Percentiles rank a stretch among this genome's conserved stretches.
These are phyloP conservation scores for Penaeus japonicus DNA, from an alignment of 1,140 invertebrate genomes.

Conservation along the genomic window DNA sequence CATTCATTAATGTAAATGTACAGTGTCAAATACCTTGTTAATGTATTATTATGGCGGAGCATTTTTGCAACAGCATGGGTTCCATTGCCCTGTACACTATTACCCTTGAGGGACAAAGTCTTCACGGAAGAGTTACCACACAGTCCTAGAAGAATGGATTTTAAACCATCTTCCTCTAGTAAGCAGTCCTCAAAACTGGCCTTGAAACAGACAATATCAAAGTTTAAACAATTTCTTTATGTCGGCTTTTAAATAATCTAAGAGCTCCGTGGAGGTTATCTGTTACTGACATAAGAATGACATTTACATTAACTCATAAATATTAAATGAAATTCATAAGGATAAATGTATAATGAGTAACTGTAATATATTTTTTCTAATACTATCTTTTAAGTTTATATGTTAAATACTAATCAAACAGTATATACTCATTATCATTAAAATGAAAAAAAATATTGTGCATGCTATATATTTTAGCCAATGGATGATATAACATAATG, in stretches of 20 bases:
- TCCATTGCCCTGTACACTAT: slow-evolving; percentile 25
- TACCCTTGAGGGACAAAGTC: slow-evolving; percentile 37
- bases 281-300: not conserved
- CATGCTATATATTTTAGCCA: too few relatives aligned
- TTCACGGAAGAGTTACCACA: slow-evolving; percentile 38
- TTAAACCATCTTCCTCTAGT: slow-evolving; percentile 38
- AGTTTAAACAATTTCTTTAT: not conserved
- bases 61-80: slow-evolving; percentile 36
- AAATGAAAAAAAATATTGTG: too few relatives aligned
- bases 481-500: too few relatives aligned
- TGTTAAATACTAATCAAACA: too few relatives aligned
- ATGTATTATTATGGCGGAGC: slow-evolving; percentile 24
- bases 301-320: too few relatives aligned
- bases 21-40: slow-evolving; percentile 16
- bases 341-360: too few relatives aligned
- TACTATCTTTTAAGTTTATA: too few relatives aligned
- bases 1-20: not conserved
- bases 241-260: not conserved
- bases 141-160: slow-evolving; percentile 41
- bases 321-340: too few relatives aligned
- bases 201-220: not conserved
- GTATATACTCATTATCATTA: too few relatives aligned
- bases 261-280: not conserved
- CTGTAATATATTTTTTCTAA: too few relatives aligned
- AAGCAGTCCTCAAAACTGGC: slow-evolving; percentile 45